Evolutionary conservation across 2,113 vertebrate species (phyloP).

Genomic region (Peromyscus maniculatus): DNA sequence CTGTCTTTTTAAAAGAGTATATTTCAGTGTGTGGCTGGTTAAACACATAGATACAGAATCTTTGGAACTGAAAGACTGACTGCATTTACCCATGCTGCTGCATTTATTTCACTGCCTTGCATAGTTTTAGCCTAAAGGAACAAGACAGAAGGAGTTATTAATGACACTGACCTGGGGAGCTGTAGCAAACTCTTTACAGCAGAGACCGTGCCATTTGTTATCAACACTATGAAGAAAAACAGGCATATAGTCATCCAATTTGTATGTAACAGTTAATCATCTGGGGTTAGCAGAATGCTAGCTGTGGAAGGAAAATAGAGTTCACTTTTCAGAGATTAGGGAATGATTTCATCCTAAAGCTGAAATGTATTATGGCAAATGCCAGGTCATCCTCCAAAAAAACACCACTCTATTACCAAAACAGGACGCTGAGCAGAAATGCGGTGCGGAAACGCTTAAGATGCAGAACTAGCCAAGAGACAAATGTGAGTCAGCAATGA

Average conservation of each 20-base stretch:
- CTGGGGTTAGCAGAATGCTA: slow-evolving; percentile 43
- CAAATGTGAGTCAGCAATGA: slow-evolving; percentile 71
- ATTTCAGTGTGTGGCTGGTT: background rate
- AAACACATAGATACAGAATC: background rate
- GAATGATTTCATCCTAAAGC: slow-evolving; percentile 71
- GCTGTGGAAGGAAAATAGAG: slow-evolving; percentile 21
- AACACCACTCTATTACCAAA: slow-evolving; percentile 57
- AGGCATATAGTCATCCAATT: slow-evolving; percentile 60
- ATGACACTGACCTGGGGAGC: slow-evolving; percentile 52
- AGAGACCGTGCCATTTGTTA: slow-evolving; percentile 59
- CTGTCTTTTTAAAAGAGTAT: background rate
- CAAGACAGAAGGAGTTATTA: slow-evolving; percentile 53
- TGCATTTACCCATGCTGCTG: background rate
- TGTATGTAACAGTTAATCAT: slow-evolving; percentile 64
- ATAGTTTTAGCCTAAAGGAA: slow-evolving; percentile 42
- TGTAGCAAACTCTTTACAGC: slow-evolving; percentile 58
- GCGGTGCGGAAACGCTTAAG: slow-evolving; percentile 53
- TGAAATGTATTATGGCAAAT: slow-evolving; percentile 72
- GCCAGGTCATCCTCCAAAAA: slow-evolving; percentile 65
- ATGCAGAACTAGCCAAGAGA: slow-evolving; percentile 64
- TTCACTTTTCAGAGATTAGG: slow-evolving; percentile 67
- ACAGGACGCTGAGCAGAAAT: slow-evolving; percentile 55
- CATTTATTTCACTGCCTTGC: background rate
- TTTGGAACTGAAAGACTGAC: background rate
- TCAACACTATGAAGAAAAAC: slow-evolving; percentile 64